Percentiles rank a stretch among this genome's conserved stretches.
These are phyloP conservation scores for Apodemus speciosus DNA, from an alignment of 2,113 vertebrate genomes.

Conservation along the genomic window DNA sequence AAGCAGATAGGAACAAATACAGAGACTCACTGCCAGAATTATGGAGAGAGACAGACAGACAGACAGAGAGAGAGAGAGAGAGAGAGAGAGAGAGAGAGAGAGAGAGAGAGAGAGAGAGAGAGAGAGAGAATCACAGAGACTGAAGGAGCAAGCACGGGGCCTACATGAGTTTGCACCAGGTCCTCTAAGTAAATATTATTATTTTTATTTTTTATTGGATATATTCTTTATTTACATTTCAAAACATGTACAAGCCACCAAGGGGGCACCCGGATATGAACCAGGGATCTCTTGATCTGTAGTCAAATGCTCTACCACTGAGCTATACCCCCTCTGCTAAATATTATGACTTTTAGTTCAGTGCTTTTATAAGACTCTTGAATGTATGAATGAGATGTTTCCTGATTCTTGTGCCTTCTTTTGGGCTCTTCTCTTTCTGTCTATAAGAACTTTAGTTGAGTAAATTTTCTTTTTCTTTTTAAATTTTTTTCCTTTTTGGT, in stretches of 20 bases:
- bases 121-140: too few relatives aligned
- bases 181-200: not conserved
- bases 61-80: too few relatives aligned
- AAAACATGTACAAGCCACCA: accelerated
- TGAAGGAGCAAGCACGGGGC: too few relatives aligned
- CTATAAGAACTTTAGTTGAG: not conserved
- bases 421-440: not conserved
- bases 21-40: too few relatives aligned
- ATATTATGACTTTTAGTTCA: not conserved
- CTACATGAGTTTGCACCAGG: not conserved
- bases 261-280: constrained; percentile 94
- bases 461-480: too few relatives aligned
- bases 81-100: too few relatives aligned
- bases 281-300: constrained; percentile 93
- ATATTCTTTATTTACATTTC: too few relatives aligned
- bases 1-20: too few relatives aligned
- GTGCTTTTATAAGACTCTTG: not conserved
- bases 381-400: not conserved
- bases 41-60: too few relatives aligned
- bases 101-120: too few relatives aligned
- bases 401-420: not conserved
- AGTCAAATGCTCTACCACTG: constrained; percentile 93
- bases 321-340: constrained; percentile 88
- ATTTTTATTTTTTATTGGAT: too few relatives aligned
- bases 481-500: too few relatives aligned